These are phyloP conservation scores for Plutomurus gul DNA, from an alignment of 1,140 invertebrate species.

Conservation along the genomic window DNA sequence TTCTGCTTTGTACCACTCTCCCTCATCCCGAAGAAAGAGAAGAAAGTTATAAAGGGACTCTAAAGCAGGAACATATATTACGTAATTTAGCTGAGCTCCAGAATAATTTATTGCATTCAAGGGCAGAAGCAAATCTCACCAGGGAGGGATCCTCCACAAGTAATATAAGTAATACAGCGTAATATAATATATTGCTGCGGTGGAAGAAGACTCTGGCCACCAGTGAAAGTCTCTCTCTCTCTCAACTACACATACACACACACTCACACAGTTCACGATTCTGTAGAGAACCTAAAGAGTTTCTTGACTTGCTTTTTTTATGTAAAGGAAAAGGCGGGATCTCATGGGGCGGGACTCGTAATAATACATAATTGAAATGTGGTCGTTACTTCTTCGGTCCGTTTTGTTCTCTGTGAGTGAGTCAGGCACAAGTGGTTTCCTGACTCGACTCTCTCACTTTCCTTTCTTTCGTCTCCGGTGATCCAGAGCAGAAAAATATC, in stretches of 20 bases:
- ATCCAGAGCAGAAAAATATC: too few relatives aligned
- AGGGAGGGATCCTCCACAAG: background rate
- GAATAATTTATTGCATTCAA: constrained; percentile 30
- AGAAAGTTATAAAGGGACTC: background rate
- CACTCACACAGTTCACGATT: background rate
- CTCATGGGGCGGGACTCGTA: constrained; percentile 20
- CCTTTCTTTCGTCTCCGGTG: background rate
- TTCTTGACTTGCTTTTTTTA: constrained; percentile 21
- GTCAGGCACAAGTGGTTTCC: background rate
- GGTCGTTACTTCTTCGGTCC: constrained; percentile 12
- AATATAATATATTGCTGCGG: constrained; percentile 4
- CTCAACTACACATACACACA: too few relatives aligned
- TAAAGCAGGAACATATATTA: constrained; percentile 23
- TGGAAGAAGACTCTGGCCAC: too few relatives aligned
- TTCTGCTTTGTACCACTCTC: background rate
- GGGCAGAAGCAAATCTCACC: constrained; percentile 22
- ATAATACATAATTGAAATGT: constrained; percentile 30
- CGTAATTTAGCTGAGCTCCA: constrained; percentile 16
- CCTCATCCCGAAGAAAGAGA: background rate
- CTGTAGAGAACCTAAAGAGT: constrained; percentile 25
- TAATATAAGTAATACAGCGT: background rate
- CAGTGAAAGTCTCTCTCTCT: too few relatives aligned
- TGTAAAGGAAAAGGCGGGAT: constrained; percentile 13
- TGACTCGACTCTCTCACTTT: too few relatives aligned
- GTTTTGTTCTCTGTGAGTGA: constrained; percentile 9